phyloP scores from a whole-genome alignment of 2,113 vertebrate genomes.

The Phocoena sinus region DNA sequence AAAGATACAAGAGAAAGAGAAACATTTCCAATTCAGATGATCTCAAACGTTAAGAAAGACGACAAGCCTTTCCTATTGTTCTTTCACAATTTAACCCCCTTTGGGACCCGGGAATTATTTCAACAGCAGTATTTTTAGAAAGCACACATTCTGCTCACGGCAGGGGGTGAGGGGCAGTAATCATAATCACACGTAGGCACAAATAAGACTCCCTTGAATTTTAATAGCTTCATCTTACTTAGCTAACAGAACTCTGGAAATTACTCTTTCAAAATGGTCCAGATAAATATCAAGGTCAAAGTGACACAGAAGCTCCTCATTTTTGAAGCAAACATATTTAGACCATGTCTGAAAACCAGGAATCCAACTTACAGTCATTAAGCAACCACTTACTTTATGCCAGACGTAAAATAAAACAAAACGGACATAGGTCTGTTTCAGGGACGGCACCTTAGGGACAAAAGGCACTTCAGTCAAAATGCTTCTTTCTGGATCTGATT shows the following conservation, averaged over 20 bases:
- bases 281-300: not conserved
- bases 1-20: not conserved
- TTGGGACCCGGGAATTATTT: not conserved
- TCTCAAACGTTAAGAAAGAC: not conserved
- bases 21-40: slow-evolving; percentile 2
- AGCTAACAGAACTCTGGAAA: not conserved
- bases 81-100: slow-evolving; percentile 26
- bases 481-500: not conserved
- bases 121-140: slow-evolving; percentile 62
- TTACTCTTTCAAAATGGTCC: not conserved
- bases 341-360: not conserved
- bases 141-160: not conserved
- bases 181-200: not conserved
- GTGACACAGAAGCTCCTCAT: not conserved
- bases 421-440: not conserved
- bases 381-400: not conserved
- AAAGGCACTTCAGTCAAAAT: not conserved
- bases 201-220: not conserved
- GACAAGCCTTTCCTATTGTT: not conserved
- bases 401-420: not conserved
- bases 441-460: not conserved
- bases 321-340: not conserved
- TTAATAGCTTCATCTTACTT: not conserved
- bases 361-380: not conserved
- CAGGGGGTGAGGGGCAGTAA: not conserved